Evolutionary conservation across 2,888 invertebrate species (phyloP).

Genomic region (Pantelozetes paolii): DNA sequence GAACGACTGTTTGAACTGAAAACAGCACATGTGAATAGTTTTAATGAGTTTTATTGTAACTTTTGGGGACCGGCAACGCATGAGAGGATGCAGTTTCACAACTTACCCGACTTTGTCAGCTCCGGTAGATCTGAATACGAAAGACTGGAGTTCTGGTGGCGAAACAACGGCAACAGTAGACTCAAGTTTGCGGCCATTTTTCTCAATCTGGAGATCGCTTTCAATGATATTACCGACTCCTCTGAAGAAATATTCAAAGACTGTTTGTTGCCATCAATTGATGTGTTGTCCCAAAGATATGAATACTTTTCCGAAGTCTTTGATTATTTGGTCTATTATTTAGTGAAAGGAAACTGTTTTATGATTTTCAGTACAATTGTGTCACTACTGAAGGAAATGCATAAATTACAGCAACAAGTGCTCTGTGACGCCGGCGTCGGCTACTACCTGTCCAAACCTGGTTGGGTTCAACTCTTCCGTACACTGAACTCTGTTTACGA

Average conservation of each 20-base stretch:
- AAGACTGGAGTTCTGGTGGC: too few relatives aligned
- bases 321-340: constrained; percentile 12
- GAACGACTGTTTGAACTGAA: too few relatives aligned
- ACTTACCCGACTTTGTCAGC: too few relatives aligned
- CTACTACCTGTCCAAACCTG: neutral
- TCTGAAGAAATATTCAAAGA: neutral
- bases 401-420: neutral
- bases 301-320: neutral
- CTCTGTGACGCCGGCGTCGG: neutral
- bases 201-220: too few relatives aligned
- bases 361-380: neutral
- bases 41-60: too few relatives aligned
- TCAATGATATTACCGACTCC: too few relatives aligned
- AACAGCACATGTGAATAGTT: too few relatives aligned
- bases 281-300: neutral
- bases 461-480: neutral
- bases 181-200: too few relatives aligned
- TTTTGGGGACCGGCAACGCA: too few relatives aligned
- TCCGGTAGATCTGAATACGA: too few relatives aligned
- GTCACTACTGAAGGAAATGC: neutral
- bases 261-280: neutral
- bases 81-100: too few relatives aligned
- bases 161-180: too few relatives aligned
- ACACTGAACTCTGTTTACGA: neutral
- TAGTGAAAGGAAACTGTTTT: neutral